These are phyloP conservation scores for Pseudochaenichthys georgianus DNA, from an alignment of 2,797 vertebrate species.

Conservation along the genomic window DNA sequence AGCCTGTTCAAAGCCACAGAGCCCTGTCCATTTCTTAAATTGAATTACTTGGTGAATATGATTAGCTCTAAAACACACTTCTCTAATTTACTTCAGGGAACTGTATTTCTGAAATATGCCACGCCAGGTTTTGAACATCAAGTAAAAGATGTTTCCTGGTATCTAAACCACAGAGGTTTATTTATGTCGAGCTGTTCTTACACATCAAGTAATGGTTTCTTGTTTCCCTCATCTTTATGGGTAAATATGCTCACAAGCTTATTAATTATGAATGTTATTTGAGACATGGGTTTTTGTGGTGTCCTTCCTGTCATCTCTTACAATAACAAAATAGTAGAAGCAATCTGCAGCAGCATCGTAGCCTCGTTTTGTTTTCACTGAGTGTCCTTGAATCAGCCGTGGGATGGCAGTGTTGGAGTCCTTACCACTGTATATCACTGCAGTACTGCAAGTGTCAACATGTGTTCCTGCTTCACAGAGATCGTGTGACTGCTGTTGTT, in stretches of 20 bases:
- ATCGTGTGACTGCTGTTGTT: constrained; percentile 11
- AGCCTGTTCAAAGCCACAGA: constrained; percentile 24
- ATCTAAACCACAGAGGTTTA: constrained; percentile 1
- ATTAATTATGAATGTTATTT: not conserved
- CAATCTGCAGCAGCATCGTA: not conserved
- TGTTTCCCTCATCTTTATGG: not conserved
- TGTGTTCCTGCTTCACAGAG: constrained; percentile 6
- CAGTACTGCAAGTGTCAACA: not conserved
- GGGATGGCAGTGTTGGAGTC: constrained; percentile 23
- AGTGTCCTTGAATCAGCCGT: not conserved
- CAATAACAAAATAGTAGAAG: not conserved
- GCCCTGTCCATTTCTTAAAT: constrained; percentile 48
- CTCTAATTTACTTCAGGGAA: constrained; percentile 30
- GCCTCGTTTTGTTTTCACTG: not conserved
- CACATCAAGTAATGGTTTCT: not conserved
- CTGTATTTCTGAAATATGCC: constrained; percentile 18
- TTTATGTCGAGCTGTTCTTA: not conserved
- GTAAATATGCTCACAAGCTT: not conserved
- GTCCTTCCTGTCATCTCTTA: not conserved
- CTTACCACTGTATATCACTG: not conserved
- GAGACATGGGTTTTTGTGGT: not conserved
- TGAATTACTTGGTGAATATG: constrained; percentile 62
- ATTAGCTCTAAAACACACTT: constrained; percentile 55
- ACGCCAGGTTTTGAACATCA: not conserved
- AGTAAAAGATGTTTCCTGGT: not conserved